These are phyloP conservation scores for Sinohyriopsis cumingii DNA, from an alignment of 2,888 invertebrate genomes.

Conservation along the genomic window DNA sequence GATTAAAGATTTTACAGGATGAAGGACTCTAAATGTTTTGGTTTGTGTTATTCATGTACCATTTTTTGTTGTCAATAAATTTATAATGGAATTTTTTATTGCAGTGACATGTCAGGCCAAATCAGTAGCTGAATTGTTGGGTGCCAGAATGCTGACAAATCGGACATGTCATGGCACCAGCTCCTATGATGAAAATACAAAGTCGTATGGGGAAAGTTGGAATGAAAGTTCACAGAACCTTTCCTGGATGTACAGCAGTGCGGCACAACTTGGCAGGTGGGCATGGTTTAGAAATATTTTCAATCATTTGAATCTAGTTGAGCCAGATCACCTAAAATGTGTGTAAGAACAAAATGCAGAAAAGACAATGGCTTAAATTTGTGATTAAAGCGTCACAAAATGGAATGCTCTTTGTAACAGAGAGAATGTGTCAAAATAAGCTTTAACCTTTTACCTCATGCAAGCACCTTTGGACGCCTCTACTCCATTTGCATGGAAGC, in stretches of 20 bases:
- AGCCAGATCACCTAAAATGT: too few relatives aligned
- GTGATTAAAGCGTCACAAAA: too few relatives aligned
- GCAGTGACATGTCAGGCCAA: conserved; percentile 34
- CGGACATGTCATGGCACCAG: conserved; percentile 44
- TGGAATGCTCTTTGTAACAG: too few relatives aligned
- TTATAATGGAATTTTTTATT: neutral
- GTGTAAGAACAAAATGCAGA: too few relatives aligned
- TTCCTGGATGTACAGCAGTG: conserved; percentile 64
- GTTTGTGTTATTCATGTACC: neutral
- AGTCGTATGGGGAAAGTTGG: conserved; percentile 50
- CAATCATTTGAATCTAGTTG: too few relatives aligned
- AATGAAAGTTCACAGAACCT: conserved; percentile 38
- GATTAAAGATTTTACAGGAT: neutral
- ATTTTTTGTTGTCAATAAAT: neutral
- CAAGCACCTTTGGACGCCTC: too few relatives aligned
- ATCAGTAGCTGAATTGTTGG: conserved; percentile 13
- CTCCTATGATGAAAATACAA: conserved; percentile 48
- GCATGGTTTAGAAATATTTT: conserved; percentile 20
- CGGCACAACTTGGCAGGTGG: conserved; percentile 66
- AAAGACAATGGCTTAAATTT: too few relatives aligned
- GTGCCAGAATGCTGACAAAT: conserved; percentile 26
- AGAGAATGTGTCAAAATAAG: too few relatives aligned
- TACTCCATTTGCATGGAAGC: too few relatives aligned
- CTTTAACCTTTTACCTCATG: too few relatives aligned
- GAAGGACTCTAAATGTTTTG: neutral